Percentiles rank a stretch among this genome's conserved stretches.
Conservation (phyloP, 92 coral and sea anemone species). For the Epizoanthus ramosus region DNA sequence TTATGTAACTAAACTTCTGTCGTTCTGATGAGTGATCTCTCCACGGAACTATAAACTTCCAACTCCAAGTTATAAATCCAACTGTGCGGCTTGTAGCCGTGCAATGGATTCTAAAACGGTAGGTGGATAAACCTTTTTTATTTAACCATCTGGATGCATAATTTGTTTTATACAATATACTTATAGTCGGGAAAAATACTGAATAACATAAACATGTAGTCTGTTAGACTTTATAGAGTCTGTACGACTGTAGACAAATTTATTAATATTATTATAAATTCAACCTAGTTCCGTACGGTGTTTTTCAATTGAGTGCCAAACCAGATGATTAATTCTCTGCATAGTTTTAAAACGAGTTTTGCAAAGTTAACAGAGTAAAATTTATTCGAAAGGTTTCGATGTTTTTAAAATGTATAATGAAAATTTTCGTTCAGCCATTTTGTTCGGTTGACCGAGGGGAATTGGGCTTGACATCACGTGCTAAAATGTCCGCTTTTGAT, state of each 20-base stretch:
- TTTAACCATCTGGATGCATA: no score
- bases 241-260: neutral
- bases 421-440: constrained; percentile 7
- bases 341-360: neutral
- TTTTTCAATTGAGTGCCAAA: neutral
- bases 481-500: neutral
- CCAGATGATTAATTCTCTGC: neutral
- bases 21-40: no score
- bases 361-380: neutral
- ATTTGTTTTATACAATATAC: no score
- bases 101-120: neutral
- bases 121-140: neutral
- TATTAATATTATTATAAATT: neutral
- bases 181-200: no score
- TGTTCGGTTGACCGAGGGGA: constrained; percentile 9
- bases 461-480: constrained; percentile 20
- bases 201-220: no score
- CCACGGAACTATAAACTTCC: no score
- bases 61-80: no score
- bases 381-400: no score
- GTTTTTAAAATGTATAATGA: no score
- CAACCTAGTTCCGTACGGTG: neutral
- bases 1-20: no score
- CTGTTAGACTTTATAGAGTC: no score
- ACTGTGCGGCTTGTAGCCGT: neutral